These are phyloP conservation scores for Pithys albifrons DNA, from an alignment of 2,113 vertebrate species.

Conservation along the genomic window DNA sequence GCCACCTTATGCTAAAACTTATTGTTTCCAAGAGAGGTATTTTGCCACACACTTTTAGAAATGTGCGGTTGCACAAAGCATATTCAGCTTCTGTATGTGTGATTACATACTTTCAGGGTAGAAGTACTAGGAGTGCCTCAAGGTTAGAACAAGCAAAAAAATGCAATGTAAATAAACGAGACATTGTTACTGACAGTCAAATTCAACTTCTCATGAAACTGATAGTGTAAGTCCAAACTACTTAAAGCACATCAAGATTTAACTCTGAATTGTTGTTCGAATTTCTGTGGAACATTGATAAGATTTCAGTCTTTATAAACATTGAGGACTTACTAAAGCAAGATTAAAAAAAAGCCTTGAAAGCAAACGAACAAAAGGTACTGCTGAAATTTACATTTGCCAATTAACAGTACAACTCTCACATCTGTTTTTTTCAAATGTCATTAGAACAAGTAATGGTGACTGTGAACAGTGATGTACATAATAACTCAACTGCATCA, in stretches of 20 bases:
- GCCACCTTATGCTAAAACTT: background rate
- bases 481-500: constrained; percentile 64
- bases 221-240: background rate
- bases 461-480: constrained; percentile 53
- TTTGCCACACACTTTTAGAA: constrained; percentile 41
- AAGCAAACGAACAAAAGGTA: background rate
- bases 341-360: background rate
- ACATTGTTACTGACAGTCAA: background rate
- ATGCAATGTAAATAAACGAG: background rate
- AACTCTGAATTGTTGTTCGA: background rate
- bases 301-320: background rate
- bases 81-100: background rate
- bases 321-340: background rate
- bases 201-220: background rate
- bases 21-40: constrained; percentile 60
- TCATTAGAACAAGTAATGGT: constrained; percentile 64
- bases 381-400: background rate
- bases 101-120: background rate
- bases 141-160: constrained; percentile 24
- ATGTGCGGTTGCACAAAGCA: background rate
- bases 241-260: background rate
- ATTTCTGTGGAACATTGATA: background rate
- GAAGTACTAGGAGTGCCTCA: background rate
- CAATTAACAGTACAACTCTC: constrained; percentile 1
- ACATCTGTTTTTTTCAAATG: constrained; percentile 29